These are phyloP conservation scores for Asteroscopus sphinx DNA, from an alignment of 2,888 invertebrate genomes.

Conservation along the genomic window DNA sequence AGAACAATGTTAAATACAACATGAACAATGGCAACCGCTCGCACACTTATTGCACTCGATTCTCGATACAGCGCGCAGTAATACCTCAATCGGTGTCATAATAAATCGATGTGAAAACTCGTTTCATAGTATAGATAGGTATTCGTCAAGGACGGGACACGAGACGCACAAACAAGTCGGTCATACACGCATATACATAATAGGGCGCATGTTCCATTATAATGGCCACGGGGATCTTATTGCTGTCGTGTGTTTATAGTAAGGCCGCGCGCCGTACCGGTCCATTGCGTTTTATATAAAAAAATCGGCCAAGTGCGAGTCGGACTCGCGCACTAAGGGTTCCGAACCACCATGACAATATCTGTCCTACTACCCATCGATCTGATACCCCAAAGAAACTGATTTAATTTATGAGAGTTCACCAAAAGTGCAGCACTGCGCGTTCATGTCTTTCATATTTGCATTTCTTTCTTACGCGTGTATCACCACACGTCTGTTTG, in stretches of 20 bases:
- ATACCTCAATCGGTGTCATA: constrained; percentile 61
- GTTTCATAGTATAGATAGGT: constrained; percentile 53
- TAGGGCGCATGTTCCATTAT: constrained; percentile 32
- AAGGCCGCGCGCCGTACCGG: constrained; percentile 13
- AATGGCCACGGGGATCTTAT: constrained; percentile 34
- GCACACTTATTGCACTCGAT: constrained; percentile 36
- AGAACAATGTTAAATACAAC: constrained; percentile 29
- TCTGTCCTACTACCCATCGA: too few relatives aligned
- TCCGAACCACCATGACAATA: too few relatives aligned
- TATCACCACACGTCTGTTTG: too few relatives aligned
- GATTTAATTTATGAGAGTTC: too few relatives aligned
- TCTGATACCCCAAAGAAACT: too few relatives aligned
- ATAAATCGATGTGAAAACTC: constrained; percentile 69
- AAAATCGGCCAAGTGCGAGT: too few relatives aligned
- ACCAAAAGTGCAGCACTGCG: too few relatives aligned
- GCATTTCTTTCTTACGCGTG: too few relatives aligned
- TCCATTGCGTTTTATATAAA: constrained; percentile 36
- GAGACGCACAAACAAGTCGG: constrained; percentile 45
- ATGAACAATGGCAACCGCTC: constrained; percentile 40
- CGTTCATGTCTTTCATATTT: too few relatives aligned
- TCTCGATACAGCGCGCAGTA: constrained; percentile 17
- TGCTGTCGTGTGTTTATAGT: constrained; percentile 27
- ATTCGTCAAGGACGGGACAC: constrained; percentile 51
- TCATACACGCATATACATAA: constrained; percentile 37
- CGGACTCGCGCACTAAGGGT: too few relatives aligned